Conservation (phyloP, 2,888 invertebrate species). For the Cremastinae sp. region DNA sequence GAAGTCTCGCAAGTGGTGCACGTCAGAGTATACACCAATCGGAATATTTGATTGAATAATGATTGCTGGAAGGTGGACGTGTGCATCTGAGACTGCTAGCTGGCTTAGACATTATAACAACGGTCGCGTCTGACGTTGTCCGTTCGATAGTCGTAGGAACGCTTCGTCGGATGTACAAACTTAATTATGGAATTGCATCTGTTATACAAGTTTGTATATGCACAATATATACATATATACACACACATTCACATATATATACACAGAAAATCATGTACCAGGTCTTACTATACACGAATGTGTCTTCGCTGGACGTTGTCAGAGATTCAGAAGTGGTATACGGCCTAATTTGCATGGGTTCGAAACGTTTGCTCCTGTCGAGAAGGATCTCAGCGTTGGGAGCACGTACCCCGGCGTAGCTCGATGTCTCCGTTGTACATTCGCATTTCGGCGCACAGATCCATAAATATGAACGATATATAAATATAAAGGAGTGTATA, state of each 20-base stretch:
- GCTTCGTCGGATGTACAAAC: conserved; percentile 56
- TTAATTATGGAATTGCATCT: conserved; percentile 55
- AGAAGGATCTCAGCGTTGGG: conserved; percentile 48
- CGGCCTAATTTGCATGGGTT: conserved; percentile 76
- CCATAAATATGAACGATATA: background rate
- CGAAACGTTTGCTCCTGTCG: conserved; percentile 60
- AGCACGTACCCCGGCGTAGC: too few species aligned
- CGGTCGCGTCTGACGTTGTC: conserved; percentile 26
- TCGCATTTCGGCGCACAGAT: background rate
- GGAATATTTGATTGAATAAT: conserved; percentile 55
- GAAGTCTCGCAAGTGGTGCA: background rate
- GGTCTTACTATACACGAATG: too few species aligned
- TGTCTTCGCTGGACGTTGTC: conserved; percentile 40
- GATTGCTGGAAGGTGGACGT: conserved; percentile 26
- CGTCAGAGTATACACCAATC: background rate
- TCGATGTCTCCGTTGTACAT: too few species aligned
- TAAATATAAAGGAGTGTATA: background rate
- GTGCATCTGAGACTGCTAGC: conserved; percentile 9
- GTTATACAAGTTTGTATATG: too few species aligned
- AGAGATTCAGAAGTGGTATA: conserved; percentile 37
- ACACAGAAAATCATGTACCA: too few species aligned
- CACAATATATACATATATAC: too few species aligned
- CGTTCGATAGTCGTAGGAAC: conserved; percentile 52
- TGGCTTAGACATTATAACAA: background rate
- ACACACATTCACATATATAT: conserved; percentile 7